phyloP scores from a whole-genome alignment of 2,797 vertebrate genomes.

The Emys orbicularis region DNA sequence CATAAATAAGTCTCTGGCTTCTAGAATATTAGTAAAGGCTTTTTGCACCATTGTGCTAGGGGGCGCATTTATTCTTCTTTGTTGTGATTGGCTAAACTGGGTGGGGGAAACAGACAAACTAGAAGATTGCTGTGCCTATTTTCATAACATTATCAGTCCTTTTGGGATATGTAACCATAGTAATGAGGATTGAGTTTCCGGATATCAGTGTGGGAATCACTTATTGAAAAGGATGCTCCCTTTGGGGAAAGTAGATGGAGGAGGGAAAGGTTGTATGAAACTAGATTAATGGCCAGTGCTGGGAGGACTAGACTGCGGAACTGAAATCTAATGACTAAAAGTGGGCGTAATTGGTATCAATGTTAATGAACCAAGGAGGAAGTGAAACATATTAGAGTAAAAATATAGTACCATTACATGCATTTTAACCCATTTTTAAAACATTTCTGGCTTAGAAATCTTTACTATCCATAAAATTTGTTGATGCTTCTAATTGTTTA shows the following conservation, averaged over 20 bases:
- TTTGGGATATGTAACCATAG: slow-evolving; percentile 23
- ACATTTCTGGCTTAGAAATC: slow-evolving; percentile 42
- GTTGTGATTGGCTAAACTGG: neutral
- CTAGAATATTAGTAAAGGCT: neutral
- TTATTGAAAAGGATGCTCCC: slow-evolving; percentile 57
- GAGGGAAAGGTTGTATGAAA: neutral
- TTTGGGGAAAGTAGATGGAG: slow-evolving; percentile 23
- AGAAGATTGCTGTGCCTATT: neutral
- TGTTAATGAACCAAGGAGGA: slow-evolving; percentile 62
- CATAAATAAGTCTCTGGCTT: neutral
- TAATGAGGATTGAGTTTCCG: slow-evolving; percentile 41
- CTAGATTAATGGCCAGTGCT: slow-evolving; percentile 54
- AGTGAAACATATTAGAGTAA: neutral
- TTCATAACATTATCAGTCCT: slow-evolving; percentile 20
- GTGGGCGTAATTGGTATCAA: slow-evolving; percentile 51
- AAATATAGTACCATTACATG: neutral
- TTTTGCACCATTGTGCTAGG: neutral
- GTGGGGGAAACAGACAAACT: neutral
- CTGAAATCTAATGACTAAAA: slow-evolving; percentile 64
- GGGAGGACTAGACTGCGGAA: slow-evolving; percentile 17
- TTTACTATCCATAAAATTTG: slow-evolving; percentile 34
- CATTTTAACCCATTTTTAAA: slow-evolving; percentile 37
- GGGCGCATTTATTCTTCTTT: neutral
- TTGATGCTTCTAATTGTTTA: slow-evolving; percentile 62
- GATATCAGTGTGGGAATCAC: slow-evolving; percentile 27